Evolutionary conservation across 2,888 invertebrate species (phyloP), one percentile per base, ranked within the genome.

Genomic region (Ophion ventricosus): DNA sequence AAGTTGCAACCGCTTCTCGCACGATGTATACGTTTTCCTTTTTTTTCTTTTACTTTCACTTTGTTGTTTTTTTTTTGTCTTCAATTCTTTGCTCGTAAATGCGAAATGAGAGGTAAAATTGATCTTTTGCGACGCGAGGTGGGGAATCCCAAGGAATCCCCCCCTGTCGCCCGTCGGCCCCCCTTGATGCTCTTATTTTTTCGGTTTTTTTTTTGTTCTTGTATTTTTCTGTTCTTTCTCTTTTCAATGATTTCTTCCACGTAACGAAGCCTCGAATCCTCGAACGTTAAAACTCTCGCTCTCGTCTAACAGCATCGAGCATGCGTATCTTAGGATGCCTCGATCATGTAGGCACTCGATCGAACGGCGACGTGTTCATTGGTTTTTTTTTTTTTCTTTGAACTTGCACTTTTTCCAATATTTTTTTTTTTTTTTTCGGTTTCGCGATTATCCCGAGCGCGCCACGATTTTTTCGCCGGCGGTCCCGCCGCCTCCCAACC

Each of bases 281-380:
- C 87, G 49, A 76, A 80, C 78, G 84, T 85, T 76, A 80, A 83
- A 80, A 85, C 79, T 85, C 73, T 85, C 79, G 78, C 79, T 76
- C 74, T 85, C 85, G 85, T 85, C 84, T 87, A 87, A 87, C 87
- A 86, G 87, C 87, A 87, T 85, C 83, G 77, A 80, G 85, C 85
- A 83, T 84, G 82, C 75, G 85, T 84, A 84, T 74, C 74, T 78
- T 78, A 74, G 81, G 78, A 74, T 57, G 81, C 84, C 81, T 84
- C 84, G 84, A 81, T 84, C 84, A 81, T 78, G 78, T 75, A 81
- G 81, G 70, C 49, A 75, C 84, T 81, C 81, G 84, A 84, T 84
- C 84, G 81, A 78, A 17, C 76, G 76, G 69, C 78, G 74, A 81
- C 86, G 81, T 82, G 80, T 77, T 84, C 82, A 83, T 84, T 82